Conservation (phyloP, 2,113 vertebrate genomes). For the Mormoops blainvillei region DNA sequence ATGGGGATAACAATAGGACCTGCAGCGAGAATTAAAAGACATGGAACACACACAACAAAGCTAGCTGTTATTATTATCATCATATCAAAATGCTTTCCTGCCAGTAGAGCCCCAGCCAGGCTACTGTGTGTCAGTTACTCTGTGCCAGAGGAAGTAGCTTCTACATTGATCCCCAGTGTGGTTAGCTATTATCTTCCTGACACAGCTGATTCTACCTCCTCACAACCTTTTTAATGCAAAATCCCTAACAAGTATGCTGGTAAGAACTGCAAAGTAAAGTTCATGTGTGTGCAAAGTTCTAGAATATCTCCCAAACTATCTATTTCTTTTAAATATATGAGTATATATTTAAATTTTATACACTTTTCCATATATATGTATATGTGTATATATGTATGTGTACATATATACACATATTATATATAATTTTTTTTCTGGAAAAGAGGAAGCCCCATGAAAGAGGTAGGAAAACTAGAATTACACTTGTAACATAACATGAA, state of each 20-base stretch:
- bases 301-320: background rate
- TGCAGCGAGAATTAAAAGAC: background rate
- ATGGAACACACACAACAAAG: fast-evolving
- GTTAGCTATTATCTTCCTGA: background rate
- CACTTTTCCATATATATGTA: background rate
- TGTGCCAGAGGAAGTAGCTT: background rate
- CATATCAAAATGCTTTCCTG: no score
- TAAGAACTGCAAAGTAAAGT: background rate
- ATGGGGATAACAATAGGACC: background rate
- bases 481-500: fast-evolving
- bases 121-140: background rate
- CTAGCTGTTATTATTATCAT: background rate
- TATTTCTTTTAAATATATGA: background rate
- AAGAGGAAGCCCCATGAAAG: background rate
- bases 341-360: background rate
- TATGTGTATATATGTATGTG: background rate
- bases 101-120: background rate
- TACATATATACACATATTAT: background rate
- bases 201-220: background rate
- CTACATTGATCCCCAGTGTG: background rate
- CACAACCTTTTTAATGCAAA: constrained; percentile 21
- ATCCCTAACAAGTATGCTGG: background rate
- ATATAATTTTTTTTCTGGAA: background rate
- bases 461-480: background rate
- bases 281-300: background rate